phyloP scores from a whole-genome alignment of 2,888 invertebrate species.

The Liopterus haemorrhoidalis region DNA sequence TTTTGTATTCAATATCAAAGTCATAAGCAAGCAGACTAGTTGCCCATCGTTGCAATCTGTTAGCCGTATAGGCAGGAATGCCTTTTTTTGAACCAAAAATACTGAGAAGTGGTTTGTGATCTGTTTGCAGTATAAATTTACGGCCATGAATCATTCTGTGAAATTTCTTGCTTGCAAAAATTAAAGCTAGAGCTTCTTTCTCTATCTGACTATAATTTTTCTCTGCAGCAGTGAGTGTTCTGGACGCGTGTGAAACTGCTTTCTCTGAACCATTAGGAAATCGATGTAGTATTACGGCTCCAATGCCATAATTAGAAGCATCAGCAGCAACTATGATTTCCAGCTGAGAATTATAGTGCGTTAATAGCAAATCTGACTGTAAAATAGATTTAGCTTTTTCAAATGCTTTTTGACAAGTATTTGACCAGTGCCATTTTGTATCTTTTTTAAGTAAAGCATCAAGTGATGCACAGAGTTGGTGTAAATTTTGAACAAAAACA shows the following conservation, averaged over 20 bases:
- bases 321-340: not conserved
- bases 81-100: constrained; percentile 37
- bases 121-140: constrained; percentile 37
- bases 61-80: constrained; percentile 27
- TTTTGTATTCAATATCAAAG: constrained; percentile 30
- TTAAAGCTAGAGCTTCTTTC: constrained; percentile 37
- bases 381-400: not conserved
- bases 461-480: not conserved
- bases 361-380: not conserved
- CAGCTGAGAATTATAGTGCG: not conserved
- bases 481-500: not conserved
- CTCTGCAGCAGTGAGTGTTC: constrained; percentile 36
- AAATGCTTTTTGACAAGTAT: not conserved
- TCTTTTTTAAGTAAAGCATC: not conserved
- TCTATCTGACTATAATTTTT: constrained; percentile 39
- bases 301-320: not conserved
- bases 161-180: constrained; percentile 37
- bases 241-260: constrained; percentile 31
- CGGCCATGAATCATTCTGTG: constrained; percentile 37
- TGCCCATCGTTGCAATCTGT: constrained; percentile 30
- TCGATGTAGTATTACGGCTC: not conserved
- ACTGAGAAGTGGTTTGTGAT: constrained; percentile 35
- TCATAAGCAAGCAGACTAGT: constrained; percentile 28
- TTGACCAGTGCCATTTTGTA: not conserved
- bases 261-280: not conserved